Evolutionary conservation across 2,797 vertebrate genomes (phyloP).

Genomic region (Chrysocyon brachyurus): DNA sequence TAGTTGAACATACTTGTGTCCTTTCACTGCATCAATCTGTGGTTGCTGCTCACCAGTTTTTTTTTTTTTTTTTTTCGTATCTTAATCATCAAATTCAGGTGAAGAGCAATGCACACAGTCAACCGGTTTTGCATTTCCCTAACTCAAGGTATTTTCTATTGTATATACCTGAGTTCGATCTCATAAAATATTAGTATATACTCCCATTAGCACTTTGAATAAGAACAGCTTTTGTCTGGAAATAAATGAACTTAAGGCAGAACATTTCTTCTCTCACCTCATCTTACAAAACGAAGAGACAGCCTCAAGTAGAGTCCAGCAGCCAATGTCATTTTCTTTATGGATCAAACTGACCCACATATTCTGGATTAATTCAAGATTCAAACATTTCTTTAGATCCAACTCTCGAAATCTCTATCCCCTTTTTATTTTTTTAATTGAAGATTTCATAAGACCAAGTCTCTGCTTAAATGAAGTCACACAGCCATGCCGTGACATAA

Average conservation of each 20-base stretch:
- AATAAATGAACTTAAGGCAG: neutral
- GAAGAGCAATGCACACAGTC: neutral
- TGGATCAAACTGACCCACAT: neutral
- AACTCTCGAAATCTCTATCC: neutral
- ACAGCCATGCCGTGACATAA: slow-evolving; percentile 52
- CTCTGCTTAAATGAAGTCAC: slow-evolving; percentile 62
- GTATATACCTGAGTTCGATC: slow-evolving; percentile 15
- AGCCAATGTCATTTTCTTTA: neutral
- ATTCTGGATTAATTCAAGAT: neutral
- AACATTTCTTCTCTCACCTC: neutral
- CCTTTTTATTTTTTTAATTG: slow-evolving; percentile 22
- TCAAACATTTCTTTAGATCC: neutral
- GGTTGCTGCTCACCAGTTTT: neutral
- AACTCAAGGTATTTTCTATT: neutral
- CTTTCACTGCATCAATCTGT: slow-evolving; percentile 9
- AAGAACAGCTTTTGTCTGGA: neutral
- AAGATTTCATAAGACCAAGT: slow-evolving; percentile 42
- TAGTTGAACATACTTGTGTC: neutral
- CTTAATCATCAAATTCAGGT: slow-evolving; percentile 34
- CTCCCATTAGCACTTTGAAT: neutral
- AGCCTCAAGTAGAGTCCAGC: neutral
- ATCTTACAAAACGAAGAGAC: slow-evolving; percentile 47
- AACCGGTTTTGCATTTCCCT: slow-evolving; percentile 7
- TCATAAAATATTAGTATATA: slow-evolving; percentile 28
- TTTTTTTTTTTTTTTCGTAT: neutral